These are phyloP conservation scores for Chrysomallon squamiferum DNA, from an alignment of 1,140 invertebrate genomes.

Conservation along the genomic window DNA sequence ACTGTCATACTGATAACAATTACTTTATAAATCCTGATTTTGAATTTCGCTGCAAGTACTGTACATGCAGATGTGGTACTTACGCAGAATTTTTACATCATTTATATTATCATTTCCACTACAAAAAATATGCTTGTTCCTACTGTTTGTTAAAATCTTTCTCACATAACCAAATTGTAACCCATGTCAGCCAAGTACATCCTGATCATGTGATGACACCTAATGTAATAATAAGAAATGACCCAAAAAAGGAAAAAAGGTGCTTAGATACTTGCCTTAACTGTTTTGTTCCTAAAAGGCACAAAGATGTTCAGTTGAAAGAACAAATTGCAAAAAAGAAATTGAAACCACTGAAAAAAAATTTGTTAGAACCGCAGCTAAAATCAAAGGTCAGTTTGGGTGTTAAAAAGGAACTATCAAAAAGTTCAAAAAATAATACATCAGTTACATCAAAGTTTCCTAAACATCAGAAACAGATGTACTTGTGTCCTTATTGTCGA, in stretches of 20 bases:
- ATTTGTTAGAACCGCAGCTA: neutral
- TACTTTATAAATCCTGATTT: neutral
- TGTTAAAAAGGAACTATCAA: too few species aligned
- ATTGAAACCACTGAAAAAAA: neutral
- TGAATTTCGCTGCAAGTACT: slow-evolving; percentile 3
- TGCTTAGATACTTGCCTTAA: neutral
- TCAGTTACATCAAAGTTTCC: too few species aligned
- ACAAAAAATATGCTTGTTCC: neutral
- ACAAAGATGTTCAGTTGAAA: neutral
- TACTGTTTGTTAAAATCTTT: neutral
- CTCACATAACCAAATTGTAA: neutral
- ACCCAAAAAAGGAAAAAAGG: neutral
- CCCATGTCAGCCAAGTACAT: neutral
- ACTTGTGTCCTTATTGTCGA: slow-evolving; percentile 1
- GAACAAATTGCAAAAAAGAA: neutral
- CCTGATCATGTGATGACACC: neutral
- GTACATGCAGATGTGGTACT: neutral
- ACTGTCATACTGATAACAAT: too few species aligned
- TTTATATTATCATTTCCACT: slow-evolving; percentile 1
- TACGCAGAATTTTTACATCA: neutral
- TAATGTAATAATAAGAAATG: neutral
- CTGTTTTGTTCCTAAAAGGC: neutral
- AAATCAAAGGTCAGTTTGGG: too few species aligned
- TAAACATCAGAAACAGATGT: neutral
- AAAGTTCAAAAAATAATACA: too few species aligned